Evolutionary conservation across 2,113 vertebrate species (phyloP), one percentile per base, ranked within the genome.

Genomic region (Agelaius tricolor): DNA sequence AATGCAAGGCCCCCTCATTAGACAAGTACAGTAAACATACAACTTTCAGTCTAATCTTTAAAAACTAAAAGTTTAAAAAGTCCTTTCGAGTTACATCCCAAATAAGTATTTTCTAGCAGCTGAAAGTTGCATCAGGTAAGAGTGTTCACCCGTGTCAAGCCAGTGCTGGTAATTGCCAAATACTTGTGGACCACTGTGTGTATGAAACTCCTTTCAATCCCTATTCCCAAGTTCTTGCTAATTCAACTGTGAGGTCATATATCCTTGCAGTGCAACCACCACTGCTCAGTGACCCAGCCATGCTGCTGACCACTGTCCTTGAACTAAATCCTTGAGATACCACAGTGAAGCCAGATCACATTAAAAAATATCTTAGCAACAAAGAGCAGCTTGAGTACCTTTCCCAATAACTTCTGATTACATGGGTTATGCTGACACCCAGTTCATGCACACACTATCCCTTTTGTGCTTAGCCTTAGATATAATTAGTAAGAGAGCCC

Each of bases 361-460:
- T 47, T 47, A 24, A 76, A 71, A 89, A n/a, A 69, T 13, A 16
- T 24, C 54, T 41, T 58, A 44, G 14, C 37, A 73, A 65, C 13
- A 85, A 78, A 87, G 51, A 62, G 26, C 20, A 73, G 17, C 63
- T 15, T 22, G 33, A 74, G 31, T 28, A 15, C 20, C 13, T 43
- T 82, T 44, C 61, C 57, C 65, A 74, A 2, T 27, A 55, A 39
- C 27, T 93, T 75, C 79, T 67, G 43, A 26, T 58, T 21, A 24
- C 11, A 1, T 9, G 69, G 59, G 61, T 63, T 37, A 51, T 17
- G 23, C 28, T 55, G 59, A 59, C 37, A 89, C 12, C 23, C 76
- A 74, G 15, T 24, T 84, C 51, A 52, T 0, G 0, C 18, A 39
- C 22, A 63, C 0, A 3, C 14, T 21, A 59, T 20, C 33, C 44